phyloP scores from a whole-genome alignment of 1,140 invertebrate species.

The Phymastichus coffea region DNA sequence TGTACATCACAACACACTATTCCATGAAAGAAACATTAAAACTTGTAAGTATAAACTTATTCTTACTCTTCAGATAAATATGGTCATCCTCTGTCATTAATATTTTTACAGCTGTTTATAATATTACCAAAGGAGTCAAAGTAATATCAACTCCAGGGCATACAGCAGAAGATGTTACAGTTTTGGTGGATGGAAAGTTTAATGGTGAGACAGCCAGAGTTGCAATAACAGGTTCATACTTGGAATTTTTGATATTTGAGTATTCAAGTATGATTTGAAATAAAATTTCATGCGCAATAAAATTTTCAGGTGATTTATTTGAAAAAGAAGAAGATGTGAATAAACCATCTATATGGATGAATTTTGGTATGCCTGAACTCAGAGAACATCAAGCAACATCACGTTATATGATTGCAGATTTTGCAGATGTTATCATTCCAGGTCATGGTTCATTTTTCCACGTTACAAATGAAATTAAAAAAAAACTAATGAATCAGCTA shows the following conservation, averaged over 20 bases:
- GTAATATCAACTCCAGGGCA: constrained; percentile 87
- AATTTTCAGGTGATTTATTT: constrained; percentile 79
- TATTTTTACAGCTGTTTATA: constrained; percentile 54
- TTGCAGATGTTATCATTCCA: constrained; percentile 82
- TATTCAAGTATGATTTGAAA: too few species aligned
- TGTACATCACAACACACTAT: constrained; percentile 52
- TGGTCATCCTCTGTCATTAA: too few species aligned
- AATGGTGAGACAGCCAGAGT: constrained; percentile 52
- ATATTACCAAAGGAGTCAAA: constrained; percentile 66
- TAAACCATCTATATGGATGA: constrained; percentile 74
- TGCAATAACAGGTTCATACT: constrained; percentile 70
- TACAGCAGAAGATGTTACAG: constrained; percentile 80
- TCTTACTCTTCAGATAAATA: constrained; percentile 53
- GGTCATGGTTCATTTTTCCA: constrained; percentile 83
- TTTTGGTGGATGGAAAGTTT: constrained; percentile 67
- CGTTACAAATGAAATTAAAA: constrained; percentile 42
- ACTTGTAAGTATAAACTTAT: constrained; percentile 27
- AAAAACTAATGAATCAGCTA: constrained; percentile 36
- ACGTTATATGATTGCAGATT: constrained; percentile 68
- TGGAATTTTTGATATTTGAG: too few species aligned
- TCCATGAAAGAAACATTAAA: constrained; percentile 45
- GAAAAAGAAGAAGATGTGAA: constrained; percentile 79
- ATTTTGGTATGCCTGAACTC: constrained; percentile 72
- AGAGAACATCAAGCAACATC: constrained; percentile 67
- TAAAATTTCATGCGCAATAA: too few species aligned